A percentile compares a stretch with the other conserved stretches of the same genome.
phyloP scores from a whole-genome alignment of 1,140 invertebrate species.

The Ctenoplectra terminalis region DNA sequence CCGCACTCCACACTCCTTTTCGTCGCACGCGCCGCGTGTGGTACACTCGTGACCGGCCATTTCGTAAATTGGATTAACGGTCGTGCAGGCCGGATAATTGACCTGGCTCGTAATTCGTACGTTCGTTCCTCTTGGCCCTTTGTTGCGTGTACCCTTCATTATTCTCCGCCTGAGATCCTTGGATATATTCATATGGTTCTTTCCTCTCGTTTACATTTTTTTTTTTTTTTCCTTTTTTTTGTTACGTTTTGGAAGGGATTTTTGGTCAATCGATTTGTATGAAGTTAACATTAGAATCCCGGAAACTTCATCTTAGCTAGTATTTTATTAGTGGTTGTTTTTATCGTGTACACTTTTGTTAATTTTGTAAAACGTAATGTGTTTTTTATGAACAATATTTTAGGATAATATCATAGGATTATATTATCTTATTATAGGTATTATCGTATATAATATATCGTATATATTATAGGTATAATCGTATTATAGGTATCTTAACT shows the following conservation, averaged over 20 bases:
- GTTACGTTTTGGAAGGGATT: neutral
- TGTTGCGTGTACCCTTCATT: slow-evolving; percentile 27
- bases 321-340: too few species aligned
- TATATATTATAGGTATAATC: too few species aligned
- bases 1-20: slow-evolving; percentile 39
- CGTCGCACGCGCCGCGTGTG: slow-evolving; percentile 56
- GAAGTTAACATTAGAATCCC: too few species aligned
- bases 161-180: slow-evolving; percentile 7
- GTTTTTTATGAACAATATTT: too few species aligned
- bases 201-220: neutral
- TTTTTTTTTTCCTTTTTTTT: neutral
- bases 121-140: slow-evolving; percentile 44
- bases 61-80: slow-evolving; percentile 60
- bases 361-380: too few species aligned
- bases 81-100: slow-evolving; percentile 52
- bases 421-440: too few species aligned
- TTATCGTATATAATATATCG: too few species aligned
- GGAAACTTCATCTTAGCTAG: too few species aligned
- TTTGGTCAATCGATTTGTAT: neutral
- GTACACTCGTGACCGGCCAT: slow-evolving; percentile 56
- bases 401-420: too few species aligned
- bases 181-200: neutral
- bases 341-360: too few species aligned
- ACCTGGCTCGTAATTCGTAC: slow-evolving; percentile 51
- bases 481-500: too few species aligned